Percentiles rank a stretch among this genome's conserved stretches.
Evolutionary conservation across 2,888 invertebrate species (phyloP).

Genomic region (Drosophila ustulata): DNA sequence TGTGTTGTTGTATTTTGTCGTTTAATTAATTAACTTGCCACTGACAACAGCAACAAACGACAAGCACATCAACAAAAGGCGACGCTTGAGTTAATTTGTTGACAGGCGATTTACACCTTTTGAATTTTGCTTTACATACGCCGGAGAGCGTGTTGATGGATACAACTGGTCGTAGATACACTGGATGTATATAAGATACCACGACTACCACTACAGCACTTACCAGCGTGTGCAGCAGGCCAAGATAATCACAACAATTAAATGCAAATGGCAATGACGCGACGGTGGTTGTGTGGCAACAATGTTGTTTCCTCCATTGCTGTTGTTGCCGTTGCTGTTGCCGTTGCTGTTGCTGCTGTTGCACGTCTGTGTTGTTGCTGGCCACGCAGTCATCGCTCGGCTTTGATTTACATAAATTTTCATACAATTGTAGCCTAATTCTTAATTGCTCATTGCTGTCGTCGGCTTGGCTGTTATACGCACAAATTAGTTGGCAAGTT

Average conservation of each 20-base stretch:
- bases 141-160: conserved; percentile 49
- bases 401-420: conserved; percentile 77
- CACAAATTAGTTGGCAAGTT: conserved; percentile 40
- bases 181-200: conserved; percentile 40
- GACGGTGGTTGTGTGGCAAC: conserved; percentile 65
- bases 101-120: conserved; percentile 73
- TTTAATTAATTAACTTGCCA: conserved; percentile 68
- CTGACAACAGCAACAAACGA: conserved; percentile 39
- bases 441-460: conserved; percentile 65
- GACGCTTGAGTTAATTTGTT: conserved; percentile 73
- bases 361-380: conserved; percentile 52
- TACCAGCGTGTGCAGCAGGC: conserved; percentile 82
- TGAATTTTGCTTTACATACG: conserved; percentile 58
- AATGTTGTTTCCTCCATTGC: conserved; percentile 36
- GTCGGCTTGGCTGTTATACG: conserved; percentile 15
- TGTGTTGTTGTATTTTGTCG: conserved; percentile 43
- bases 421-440: conserved; percentile 73
- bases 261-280: conserved; percentile 82
- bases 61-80: conserved; percentile 26
- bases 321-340: conserved; percentile 30
- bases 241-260: conserved; percentile 84
- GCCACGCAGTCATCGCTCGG: conserved; percentile 72
- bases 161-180: conserved; percentile 39
- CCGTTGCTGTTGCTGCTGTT: conserved; percentile 40
- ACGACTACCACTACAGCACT: conserved; percentile 54